Conservation (phyloP, 2,113 vertebrate genomes). For the Pluvialis apricaria region DNA sequence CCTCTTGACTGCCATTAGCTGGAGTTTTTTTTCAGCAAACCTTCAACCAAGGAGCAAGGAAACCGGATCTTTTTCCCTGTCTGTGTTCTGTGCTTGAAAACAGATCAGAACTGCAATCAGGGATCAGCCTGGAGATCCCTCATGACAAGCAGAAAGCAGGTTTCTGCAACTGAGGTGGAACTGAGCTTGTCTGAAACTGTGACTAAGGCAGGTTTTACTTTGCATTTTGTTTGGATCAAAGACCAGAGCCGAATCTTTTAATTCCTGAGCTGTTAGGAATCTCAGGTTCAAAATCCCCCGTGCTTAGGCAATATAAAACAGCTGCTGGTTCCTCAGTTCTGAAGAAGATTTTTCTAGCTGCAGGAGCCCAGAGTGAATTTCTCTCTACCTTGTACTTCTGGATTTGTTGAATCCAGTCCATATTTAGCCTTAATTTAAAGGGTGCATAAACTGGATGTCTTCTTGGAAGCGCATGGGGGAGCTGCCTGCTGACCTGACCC, state of each 20-base stretch:
- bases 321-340: not conserved
- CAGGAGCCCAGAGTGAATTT: not conserved
- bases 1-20: not conserved
- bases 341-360: not conserved
- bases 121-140: not conserved
- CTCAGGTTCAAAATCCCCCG: not conserved
- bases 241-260: not conserved
- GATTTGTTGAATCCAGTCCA: not conserved
- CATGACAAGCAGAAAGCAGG: not conserved
- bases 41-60: not conserved
- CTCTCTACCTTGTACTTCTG: not conserved
- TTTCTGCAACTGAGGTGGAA: not conserved
- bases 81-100: not conserved
- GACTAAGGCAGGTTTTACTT: not conserved
- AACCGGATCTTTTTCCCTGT: not conserved
- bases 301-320: not conserved
- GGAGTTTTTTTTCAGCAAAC: not conserved
- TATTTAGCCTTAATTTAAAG: not conserved
- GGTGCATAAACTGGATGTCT: not conserved
- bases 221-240: not conserved
- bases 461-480: not conserved
- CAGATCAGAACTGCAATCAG: not conserved
- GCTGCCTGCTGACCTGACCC: not conserved
- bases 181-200: not conserved
- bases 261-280: not conserved